phyloP scores from a whole-genome alignment of 2,797 vertebrate species.

The Ctenopoma multispine region DNA sequence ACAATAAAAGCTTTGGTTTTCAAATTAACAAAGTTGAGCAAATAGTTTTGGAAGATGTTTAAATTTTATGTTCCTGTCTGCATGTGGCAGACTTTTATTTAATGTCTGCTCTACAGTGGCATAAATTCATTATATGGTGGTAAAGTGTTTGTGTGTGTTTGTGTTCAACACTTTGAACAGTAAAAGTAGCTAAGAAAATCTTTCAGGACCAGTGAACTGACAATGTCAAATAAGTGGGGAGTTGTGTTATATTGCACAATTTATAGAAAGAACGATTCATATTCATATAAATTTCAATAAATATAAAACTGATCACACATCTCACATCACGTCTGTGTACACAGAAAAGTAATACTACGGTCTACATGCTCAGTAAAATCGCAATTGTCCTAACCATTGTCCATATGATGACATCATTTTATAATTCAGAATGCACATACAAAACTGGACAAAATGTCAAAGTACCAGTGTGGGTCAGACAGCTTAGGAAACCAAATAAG shows the following conservation, averaged over 20 bases:
- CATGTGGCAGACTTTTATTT: constrained; percentile 66
- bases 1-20: neutral
- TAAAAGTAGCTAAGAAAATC: neutral
- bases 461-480: neutral
- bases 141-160: too few relatives aligned
- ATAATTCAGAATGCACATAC: neutral
- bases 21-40: neutral
- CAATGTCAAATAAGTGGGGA: too few relatives aligned
- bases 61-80: constrained; percentile 19
- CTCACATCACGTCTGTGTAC: too few relatives aligned
- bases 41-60: neutral
- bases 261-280: too few relatives aligned
- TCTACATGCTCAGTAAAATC: too few relatives aligned
- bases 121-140: neutral
- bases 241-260: too few relatives aligned
- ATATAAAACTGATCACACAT: too few relatives aligned
- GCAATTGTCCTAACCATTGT: too few relatives aligned
- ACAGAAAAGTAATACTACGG: too few relatives aligned
- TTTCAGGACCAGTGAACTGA: neutral
- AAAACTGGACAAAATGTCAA: neutral
- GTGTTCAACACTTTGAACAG: neutral
- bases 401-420: neutral
- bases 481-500: too few relatives aligned
- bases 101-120: constrained; percentile 6
- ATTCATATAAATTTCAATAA: neutral